Conservation (phyloP, 2,888 invertebrate species). For the Blomia tropicalis region DNA sequence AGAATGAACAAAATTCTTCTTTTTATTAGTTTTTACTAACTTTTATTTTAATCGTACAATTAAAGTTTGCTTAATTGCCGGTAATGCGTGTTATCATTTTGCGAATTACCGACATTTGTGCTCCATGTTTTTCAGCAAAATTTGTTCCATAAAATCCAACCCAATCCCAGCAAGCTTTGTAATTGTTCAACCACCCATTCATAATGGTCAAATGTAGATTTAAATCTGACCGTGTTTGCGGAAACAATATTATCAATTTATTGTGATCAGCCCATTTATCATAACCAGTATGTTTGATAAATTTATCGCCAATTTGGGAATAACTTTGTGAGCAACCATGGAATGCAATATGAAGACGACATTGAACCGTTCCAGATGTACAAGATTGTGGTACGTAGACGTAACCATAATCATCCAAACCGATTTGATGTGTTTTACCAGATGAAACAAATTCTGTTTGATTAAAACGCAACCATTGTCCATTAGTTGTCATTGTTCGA, state of each 20-base stretch:
- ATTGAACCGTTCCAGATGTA: background rate
- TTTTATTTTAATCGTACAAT: too few relatives aligned
- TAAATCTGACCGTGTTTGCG: background rate
- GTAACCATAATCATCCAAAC: background rate
- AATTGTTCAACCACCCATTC: background rate
- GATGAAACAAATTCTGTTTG: constrained; percentile 5
- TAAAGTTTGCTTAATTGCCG: background rate
- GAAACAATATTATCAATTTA: background rate
- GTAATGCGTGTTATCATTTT: constrained; percentile 12
- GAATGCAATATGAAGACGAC: constrained; percentile 4
- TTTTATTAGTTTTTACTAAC: background rate
- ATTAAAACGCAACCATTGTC: background rate
- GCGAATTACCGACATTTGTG: background rate
- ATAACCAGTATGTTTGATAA: background rate
- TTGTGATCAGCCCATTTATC: background rate
- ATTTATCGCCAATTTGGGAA: background rate
- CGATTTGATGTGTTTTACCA: background rate
- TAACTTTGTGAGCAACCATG: constrained; percentile 2
- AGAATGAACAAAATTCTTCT: background rate
- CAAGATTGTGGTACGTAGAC: constrained; percentile 5
- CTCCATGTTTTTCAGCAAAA: background rate
- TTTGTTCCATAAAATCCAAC: background rate
- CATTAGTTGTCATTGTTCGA: background rate
- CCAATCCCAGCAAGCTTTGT: constrained; percentile 12
- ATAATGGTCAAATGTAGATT: background rate